phyloP scores from a whole-genome alignment of 2,888 invertebrate genomes.

The Oeneis ivallda region DNA sequence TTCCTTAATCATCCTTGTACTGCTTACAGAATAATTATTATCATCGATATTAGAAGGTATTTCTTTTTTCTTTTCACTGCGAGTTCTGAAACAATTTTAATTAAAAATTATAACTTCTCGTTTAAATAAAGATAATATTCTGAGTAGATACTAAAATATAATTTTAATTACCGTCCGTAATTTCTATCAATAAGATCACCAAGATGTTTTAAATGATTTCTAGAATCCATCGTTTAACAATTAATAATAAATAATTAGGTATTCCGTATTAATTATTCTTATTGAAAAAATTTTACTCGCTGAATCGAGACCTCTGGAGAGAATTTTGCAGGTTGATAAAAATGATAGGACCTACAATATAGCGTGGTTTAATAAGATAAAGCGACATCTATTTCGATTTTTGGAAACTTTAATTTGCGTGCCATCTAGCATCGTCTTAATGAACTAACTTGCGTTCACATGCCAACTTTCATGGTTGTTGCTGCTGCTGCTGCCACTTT shows the following conservation, averaged over 20 bases:
- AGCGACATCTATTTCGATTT: slow-evolving; percentile 2
- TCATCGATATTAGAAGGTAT: too few relatives aligned
- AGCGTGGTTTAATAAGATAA: slow-evolving; percentile 12
- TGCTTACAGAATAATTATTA: background rate
- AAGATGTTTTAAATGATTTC: background rate
- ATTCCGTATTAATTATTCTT: too few relatives aligned
- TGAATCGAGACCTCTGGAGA: too few relatives aligned
- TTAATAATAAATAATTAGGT: background rate
- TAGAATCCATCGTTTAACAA: background rate
- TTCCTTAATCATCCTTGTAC: background rate
- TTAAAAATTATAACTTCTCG: too few relatives aligned
- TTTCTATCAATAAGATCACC: slow-evolving; percentile 15
- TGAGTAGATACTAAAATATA: background rate
- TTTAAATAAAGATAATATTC: background rate
- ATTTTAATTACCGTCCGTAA: slow-evolving; percentile 16
- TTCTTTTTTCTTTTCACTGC: background rate
- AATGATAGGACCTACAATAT: too few relatives aligned
- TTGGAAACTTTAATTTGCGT: background rate
- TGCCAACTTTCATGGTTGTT: background rate
- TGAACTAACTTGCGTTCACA: background rate
- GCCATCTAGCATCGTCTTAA: slow-evolving; percentile 6
- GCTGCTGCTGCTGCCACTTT: background rate
- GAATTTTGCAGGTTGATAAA: too few relatives aligned
- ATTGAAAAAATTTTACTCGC: background rate
- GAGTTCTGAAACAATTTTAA: slow-evolving; percentile 2